Evolutionary conservation across 2,888 invertebrate genomes (phyloP), one percentile per base, ranked within the genome.

Genomic region (Dysmachus trigonus): DNA sequence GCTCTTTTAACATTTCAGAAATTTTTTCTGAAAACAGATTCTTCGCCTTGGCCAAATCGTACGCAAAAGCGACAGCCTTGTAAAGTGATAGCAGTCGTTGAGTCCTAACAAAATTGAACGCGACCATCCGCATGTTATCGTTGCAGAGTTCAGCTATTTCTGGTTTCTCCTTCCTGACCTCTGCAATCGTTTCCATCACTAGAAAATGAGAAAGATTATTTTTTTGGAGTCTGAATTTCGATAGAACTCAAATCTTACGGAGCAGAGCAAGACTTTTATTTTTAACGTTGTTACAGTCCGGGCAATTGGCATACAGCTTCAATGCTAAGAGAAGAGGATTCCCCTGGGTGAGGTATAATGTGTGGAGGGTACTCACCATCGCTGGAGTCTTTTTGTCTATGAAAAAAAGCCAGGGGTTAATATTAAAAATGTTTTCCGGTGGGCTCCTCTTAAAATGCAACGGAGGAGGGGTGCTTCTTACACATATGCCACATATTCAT

Each of bases 41-140:
- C 88, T 94, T 94, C 87, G 95, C 94, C 87, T 93, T 92, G 30
- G 90, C 89, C 89, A 97, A 92, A 89, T 95, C 93, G 90, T 95
- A 97, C 31, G 94, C 93, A 88, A 94, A 93, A 15, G 94, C 93
- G 88, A 96, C 93, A 72, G 95, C 91, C 90, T 94, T 94, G 82
- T 95, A 93, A 81, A 96, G 93, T 38, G 93, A 91, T 87, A 94
- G 92, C 89, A 95, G 94, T 88, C 95, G 95, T 89, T 96, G 96
- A 88, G 93, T 94, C 88, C 93, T 94, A 15, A 96, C 94, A 89
- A 96, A 93, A 90, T 94, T 94, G 92, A 96, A 96, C 84, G 96
- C 95, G 88, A 95, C 94, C 89, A 95, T 91, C 92, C 96, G 96
- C 38, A 96, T 90, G 87, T 94, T 89, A 89, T 90, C 86, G 91